Evolutionary conservation across 2,113 vertebrate species (phyloP).

Genomic region (Empidonax traillii): DNA sequence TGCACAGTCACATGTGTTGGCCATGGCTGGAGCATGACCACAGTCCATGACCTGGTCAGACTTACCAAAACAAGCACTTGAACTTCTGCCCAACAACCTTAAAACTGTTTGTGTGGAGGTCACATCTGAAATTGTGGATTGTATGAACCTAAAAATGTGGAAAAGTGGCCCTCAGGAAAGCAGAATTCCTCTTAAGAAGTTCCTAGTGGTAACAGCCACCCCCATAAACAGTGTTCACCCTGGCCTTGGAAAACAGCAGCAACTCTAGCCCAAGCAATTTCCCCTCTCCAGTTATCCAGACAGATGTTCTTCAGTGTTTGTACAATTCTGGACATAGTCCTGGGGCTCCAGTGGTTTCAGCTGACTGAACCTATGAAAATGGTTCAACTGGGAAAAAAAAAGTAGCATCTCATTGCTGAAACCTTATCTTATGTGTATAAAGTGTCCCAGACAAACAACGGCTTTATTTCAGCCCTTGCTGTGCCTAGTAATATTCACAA

Average conservation of each 20-base stretch:
- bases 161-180: neutral
- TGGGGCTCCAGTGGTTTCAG: neutral
- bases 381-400: neutral
- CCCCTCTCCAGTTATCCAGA: neutral
- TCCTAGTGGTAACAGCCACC: neutral
- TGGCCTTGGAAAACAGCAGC: neutral
- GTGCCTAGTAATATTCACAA: neutral
- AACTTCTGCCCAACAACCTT: neutral
- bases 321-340: no score
- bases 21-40: fast-evolving
- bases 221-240: neutral
- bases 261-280: neutral
- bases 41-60: neutral
- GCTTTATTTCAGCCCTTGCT: neutral
- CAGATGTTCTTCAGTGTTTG: neutral
- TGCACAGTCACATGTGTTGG: fast-evolving
- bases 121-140: neutral
- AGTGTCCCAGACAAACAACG: neutral
- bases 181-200: neutral
- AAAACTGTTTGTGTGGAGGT: neutral
- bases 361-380: neutral
- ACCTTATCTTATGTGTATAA: neutral
- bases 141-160: neutral
- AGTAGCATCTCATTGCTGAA: neutral
- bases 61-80: neutral